Percentiles rank a stretch among this genome's conserved stretches.
phyloP scores from a whole-genome alignment of 2,113 vertebrate genomes.

The Psettodes erumei region DNA sequence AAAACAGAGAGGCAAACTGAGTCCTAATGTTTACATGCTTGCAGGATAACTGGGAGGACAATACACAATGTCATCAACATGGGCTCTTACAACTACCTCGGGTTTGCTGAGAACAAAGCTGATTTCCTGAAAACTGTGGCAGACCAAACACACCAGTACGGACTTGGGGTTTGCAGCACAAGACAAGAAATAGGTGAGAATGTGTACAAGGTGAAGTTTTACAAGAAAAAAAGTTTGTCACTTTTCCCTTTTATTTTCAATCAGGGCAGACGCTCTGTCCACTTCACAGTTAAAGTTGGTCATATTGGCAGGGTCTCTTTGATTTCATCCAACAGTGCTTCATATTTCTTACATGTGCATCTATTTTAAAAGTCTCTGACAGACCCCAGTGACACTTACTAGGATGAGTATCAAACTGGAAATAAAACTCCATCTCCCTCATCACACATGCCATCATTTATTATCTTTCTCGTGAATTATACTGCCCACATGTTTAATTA shows the following conservation, averaged over 20 bases:
- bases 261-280: constrained; percentile 12
- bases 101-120: constrained; percentile 87
- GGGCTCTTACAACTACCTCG: constrained; percentile 97
- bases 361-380: constrained; percentile 26
- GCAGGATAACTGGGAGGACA: constrained; percentile 89
- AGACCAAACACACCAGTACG: constrained; percentile 81
- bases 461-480: constrained; percentile 63
- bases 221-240: no score
- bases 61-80: constrained; percentile 92
- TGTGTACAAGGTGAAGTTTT: no score
- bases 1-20: constrained; percentile 5
- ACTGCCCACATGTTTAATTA: constrained; percentile 73
- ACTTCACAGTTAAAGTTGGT: not conserved
- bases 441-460: constrained; percentile 48
- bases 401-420: constrained; percentile 25
- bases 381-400: constrained; percentile 15
- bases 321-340: not conserved
- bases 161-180: constrained; percentile 88
- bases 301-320: constrained; percentile 4
- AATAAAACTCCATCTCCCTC: constrained; percentile 36
- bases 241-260: constrained; percentile 1
- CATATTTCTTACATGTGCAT: constrained; percentile 19
- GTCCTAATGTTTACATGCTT: constrained; percentile 35
- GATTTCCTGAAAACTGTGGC: constrained; percentile 88
- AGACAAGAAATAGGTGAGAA: constrained; percentile 91